Percentiles rank a stretch among this genome's conserved stretches.
phyloP scores from a whole-genome alignment of 2,113 vertebrate species.

The Pterocles orientalis region DNA sequence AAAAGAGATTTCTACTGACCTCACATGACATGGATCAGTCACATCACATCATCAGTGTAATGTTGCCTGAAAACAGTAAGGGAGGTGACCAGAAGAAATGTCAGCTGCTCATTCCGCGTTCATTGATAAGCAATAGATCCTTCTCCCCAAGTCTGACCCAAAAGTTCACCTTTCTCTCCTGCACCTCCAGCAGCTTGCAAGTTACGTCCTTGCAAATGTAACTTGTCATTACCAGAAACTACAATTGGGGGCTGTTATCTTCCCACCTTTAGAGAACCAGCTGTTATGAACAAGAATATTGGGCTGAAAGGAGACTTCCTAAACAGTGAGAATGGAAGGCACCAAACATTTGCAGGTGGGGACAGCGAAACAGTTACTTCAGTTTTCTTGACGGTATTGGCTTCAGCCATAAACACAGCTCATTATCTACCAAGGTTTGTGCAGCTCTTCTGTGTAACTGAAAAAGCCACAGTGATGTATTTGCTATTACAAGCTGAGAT shows the following conservation, averaged over 20 bases:
- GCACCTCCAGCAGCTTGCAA: not conserved
- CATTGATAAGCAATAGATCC: not conserved
- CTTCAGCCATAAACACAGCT: not conserved
- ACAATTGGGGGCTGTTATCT: not conserved
- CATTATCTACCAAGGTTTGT: not conserved
- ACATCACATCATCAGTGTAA: not conserved
- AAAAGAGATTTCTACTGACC: not conserved
- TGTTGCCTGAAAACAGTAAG: not conserved
- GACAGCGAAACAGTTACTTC: not conserved
- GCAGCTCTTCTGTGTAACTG: not conserved
- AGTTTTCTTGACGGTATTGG: not conserved
- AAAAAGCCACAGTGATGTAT: not conserved
- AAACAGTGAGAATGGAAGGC: not conserved
- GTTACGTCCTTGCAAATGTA: not conserved
- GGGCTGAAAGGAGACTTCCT: not conserved
- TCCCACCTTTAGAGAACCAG: not conserved
- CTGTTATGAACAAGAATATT: not conserved
- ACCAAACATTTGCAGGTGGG: not conserved
- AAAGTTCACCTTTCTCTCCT: not conserved
- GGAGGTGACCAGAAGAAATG: not conserved
- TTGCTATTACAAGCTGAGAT: not conserved
- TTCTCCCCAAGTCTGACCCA: not conserved
- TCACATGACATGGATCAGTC: not conserved
- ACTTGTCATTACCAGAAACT: not conserved
- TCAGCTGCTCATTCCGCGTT: rapidly evolving